Evolutionary conservation across 2,113 vertebrate genomes (phyloP), one percentile per base, ranked within the genome.

Genomic region (Collichthys lucidus): DNA sequence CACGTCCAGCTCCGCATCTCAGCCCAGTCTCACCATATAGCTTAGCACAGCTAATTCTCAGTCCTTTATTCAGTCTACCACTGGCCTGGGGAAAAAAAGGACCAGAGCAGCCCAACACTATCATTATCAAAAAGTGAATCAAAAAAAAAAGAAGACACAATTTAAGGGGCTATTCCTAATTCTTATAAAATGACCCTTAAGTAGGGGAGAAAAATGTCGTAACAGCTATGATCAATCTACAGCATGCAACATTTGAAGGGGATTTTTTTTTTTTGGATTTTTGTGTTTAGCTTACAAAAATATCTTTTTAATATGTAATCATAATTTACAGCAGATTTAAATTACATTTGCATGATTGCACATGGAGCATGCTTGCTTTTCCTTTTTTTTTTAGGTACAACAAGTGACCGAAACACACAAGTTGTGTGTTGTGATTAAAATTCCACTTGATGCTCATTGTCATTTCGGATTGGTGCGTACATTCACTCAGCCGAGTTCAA

Each of bases 201-300:
- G 16, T 15, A 24, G 57, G 42, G 72, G 20, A 53, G 47, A 77
- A 52, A 68, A 74, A 49, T 71, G 35, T 63, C 69, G 63, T 71
- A 78, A 71, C 66, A 52, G 64, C 70, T 75, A 61, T 31, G 19
- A 79, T 68, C 57, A 44, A 64, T 65, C 49, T 83, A 86, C 62
- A 90, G 63, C 90, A 92, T 92, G 88, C 91, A 61, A 80, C 73
- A 82, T 47, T 57, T 26, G 35, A 50, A 57, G 49, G 42, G 49
- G 26, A 35, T 83, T 46, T 67, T 53, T 52, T 29, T 40, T 24
- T 6, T n/a, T 24, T 26, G 1, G 2, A 26, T 26, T 26, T 52
- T 64, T 35, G 42, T 63, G 35, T 73, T 60, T 75, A 77, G 12
- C 59, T 82, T 92, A 94, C n/a, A 91, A 92, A 93, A 94, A 92